Evolutionary conservation across 1,140 invertebrate genomes (phyloP).

Genomic region (Zophobas atratus): DNA sequence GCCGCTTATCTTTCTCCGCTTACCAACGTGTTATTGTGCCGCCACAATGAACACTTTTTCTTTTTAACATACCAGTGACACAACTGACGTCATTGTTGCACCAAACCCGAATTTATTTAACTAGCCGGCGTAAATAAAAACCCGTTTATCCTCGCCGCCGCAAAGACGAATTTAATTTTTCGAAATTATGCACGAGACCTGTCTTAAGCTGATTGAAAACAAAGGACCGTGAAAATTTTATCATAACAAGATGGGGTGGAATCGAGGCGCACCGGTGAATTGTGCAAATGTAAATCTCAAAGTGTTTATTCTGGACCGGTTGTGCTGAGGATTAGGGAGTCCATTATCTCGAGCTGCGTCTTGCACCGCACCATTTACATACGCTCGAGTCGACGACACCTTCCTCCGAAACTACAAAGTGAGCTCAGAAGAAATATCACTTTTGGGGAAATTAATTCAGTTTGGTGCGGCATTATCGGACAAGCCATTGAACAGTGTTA

Average conservation of each 20-base stretch:
- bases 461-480: slow-evolving; percentile 22
- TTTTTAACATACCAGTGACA: not conserved
- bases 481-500: slow-evolving; percentile 32
- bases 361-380: slow-evolving; percentile 57
- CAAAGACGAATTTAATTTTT: slow-evolving; percentile 13
- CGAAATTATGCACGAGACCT: slow-evolving; percentile 5
- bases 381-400: slow-evolving; percentile 39
- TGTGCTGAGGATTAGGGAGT: slow-evolving; percentile 54
- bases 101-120: not conserved
- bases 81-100: too few relatives aligned
- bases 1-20: too few relatives aligned
- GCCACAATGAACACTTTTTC: not conserved
- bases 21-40: too few relatives aligned
- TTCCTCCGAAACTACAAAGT: slow-evolving; percentile 16
- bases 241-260: not conserved
- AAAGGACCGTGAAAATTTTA: slow-evolving; percentile 38
- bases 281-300: slow-evolving; percentile 55
- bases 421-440: slow-evolving; percentile 25
- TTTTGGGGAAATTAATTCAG: slow-evolving; percentile 32
- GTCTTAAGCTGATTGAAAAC: slow-evolving; percentile 38
- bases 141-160: not conserved
- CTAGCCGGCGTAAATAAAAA: not conserved
- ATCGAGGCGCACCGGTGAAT: slow-evolving; percentile 38
- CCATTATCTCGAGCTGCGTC: slow-evolving; percentile 56
- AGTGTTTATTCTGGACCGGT: slow-evolving; percentile 57